phyloP scores from a whole-genome alignment of 2,797 vertebrate genomes.

The Catamblyrhynchus diadema region DNA sequence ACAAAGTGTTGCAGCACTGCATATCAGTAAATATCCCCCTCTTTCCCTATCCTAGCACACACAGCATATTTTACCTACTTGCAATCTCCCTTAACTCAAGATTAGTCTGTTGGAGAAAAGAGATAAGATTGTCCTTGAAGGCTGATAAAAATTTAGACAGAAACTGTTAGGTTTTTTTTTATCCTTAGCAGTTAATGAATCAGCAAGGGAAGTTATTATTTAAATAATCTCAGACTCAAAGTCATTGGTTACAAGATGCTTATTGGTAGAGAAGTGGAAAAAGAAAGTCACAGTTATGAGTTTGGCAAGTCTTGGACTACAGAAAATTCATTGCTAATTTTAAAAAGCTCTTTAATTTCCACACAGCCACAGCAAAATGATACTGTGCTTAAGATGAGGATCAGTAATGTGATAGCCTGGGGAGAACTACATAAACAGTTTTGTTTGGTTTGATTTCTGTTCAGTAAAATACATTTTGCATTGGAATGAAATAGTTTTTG shows the following conservation, averaged over 20 bases:
- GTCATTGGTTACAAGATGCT: background rate
- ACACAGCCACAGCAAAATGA: background rate
- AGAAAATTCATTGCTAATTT: background rate
- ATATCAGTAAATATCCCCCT: background rate
- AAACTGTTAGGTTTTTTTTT: background rate
- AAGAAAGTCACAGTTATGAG: background rate
- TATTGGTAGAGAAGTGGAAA: background rate
- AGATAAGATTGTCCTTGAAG: background rate
- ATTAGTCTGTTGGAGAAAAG: background rate
- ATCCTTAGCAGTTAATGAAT: background rate
- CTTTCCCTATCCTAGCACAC: background rate
- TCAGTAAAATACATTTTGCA: background rate
- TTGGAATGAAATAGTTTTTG: background rate
- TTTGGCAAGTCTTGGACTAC: background rate
- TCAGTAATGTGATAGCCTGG: background rate
- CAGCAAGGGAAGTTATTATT: background rate
- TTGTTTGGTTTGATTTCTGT: background rate
- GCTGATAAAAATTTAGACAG: background rate
- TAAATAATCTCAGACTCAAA: background rate
- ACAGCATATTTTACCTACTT: background rate
- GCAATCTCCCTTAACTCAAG: background rate
- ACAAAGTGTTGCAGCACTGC: background rate
- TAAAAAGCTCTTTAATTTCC: background rate
- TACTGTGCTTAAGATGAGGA: background rate
- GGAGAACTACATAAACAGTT: background rate